These are phyloP conservation scores for Cantharis rufa DNA, from an alignment of 2,888 invertebrate genomes.

Conservation along the genomic window DNA sequence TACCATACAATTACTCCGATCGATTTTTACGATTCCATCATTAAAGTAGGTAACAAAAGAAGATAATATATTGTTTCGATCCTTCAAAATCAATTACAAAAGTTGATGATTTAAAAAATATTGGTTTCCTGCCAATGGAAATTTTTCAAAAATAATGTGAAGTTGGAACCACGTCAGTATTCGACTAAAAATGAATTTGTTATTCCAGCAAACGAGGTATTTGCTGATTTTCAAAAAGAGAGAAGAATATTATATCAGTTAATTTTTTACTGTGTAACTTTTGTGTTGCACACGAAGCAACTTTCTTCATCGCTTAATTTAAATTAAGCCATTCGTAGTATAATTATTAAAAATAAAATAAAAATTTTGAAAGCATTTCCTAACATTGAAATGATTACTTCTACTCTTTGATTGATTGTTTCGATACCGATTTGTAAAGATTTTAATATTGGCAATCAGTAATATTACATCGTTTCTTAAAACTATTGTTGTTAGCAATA, in stretches of 20 bases:
- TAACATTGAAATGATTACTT: neutral
- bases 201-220: too few relatives aligned
- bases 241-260: too few relatives aligned
- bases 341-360: neutral
- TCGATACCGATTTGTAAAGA: conserved; percentile 16
- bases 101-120: too few relatives aligned
- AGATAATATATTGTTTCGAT: neutral
- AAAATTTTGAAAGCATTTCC: neutral
- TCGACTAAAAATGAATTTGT: too few relatives aligned
- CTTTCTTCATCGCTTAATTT: neutral
- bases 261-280: too few relatives aligned
- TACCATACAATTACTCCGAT: neutral
- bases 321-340: neutral
- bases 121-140: too few relatives aligned
- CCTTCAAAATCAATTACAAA: neutral
- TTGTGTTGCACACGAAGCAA: neutral
- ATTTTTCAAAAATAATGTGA: neutral
- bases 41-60: neutral
- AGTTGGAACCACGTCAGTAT: neutral
- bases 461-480: neutral
- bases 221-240: too few relatives aligned
- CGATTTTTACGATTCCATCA: neutral
- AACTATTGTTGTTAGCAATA: conserved; percentile 25
- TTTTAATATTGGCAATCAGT: conserved; percentile 15
- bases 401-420: conserved; percentile 17